These are phyloP conservation scores for Pao palembangensis DNA, from an alignment of 2,113 vertebrate genomes.

Conservation along the genomic window DNA sequence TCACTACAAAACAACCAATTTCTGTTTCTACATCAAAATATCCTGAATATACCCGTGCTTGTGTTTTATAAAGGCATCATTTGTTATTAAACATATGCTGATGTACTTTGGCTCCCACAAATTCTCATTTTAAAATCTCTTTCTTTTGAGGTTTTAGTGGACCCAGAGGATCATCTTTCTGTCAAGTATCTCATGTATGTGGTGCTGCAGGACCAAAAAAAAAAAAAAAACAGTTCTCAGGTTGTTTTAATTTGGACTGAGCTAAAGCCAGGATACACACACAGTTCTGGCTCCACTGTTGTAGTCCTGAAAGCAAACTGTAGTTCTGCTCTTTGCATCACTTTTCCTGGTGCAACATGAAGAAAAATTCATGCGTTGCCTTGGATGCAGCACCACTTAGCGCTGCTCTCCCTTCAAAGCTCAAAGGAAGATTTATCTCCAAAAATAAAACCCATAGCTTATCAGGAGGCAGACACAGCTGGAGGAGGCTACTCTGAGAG, in stretches of 20 bases:
- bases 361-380: conserved; percentile 24
- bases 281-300: not conserved
- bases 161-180: too few species aligned
- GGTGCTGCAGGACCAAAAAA: too few species aligned
- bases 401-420: conserved; percentile 26
- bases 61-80: not conserved
- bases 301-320: conserved; percentile 40
- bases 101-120: too few species aligned
- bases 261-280: too few species aligned
- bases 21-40: not conserved
- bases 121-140: too few species aligned
- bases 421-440: conserved; percentile 17
- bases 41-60: not conserved
- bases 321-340: conserved; percentile 19
- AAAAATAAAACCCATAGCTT: conserved; percentile 38
- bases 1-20: not conserved
- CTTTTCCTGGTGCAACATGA: conserved; percentile 10
- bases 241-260: too few species aligned
- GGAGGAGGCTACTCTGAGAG: conserved; percentile 15
- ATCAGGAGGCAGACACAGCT: conserved; percentile 29
- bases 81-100: too few species aligned
- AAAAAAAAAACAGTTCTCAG: too few species aligned
- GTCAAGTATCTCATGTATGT: too few species aligned
- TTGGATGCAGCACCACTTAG: conserved; percentile 31
- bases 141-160: too few species aligned